Evolutionary conservation across 2,113 vertebrate species (phyloP), one percentile per base, ranked within the genome.

Genomic region (Anhinga rufa): DNA sequence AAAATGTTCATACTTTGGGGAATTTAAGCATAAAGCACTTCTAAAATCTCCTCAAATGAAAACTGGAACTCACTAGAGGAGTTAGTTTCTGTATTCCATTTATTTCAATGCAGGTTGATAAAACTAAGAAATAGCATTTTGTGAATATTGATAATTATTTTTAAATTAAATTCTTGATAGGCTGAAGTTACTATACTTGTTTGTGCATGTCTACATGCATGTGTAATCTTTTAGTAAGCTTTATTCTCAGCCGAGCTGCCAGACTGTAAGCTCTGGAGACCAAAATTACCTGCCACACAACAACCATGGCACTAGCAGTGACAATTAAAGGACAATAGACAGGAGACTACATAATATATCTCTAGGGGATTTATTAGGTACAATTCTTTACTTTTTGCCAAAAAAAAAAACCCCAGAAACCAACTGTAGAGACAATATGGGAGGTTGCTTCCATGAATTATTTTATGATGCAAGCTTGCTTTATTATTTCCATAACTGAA

Each of bases 91-190:
- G 15, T 80, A 80, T 86, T 86, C 32, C 19, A 15, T 19, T 82
- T 82, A 55, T 52, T 91, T 80, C 78, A 89, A 51, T 26, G 24
- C 42, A 91, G 11, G 29, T 6, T 96, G 61, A 91, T 65, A 87
- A 88, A 95, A 92, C 36, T 61, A 64, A 82, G 40, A 5, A 80
- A 51, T 40, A 81, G 9, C 85, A 80, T 79, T 93, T 92, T 88
- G 36, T 77, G 42, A 55, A 68, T 82, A 88, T 7, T 77, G 18
- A 57, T 87, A 96, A 94, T 84, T 62, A 92, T 58, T 70, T 91
- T 96, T 94, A 75, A 95, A 96, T 95, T 82, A 93, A 95, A 96
- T 97, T 97, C 84, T 74, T 95, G 38, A 58, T 31, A 48, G 78
- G 52, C 71, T 86, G 57, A 90, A 88, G 61, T 42, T 58, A 55